Evolutionary conservation across 2,888 invertebrate genomes (phyloP), one percentile per base, ranked within the genome.

Genomic region (Ectemnius lituratus): DNA sequence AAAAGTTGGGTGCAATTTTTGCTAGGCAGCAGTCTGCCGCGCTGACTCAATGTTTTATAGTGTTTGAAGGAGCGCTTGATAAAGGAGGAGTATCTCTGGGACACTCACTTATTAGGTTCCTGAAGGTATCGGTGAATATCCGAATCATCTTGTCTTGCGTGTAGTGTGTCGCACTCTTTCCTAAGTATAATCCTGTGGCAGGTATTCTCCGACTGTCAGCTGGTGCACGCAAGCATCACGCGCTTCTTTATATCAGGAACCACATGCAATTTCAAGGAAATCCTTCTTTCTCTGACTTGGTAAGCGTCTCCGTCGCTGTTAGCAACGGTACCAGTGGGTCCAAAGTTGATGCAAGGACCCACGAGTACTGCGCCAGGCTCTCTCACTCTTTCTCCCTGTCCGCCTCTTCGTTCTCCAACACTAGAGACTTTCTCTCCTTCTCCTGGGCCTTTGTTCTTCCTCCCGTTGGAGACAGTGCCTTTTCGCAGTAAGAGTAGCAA

Each of bases 61-160:
- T 0, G 4, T 47, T 47, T 47, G 2, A 47, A 47, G n/a, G 47
- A 47, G n/a, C 3, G n/a, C 47, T 2, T n/a, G 6, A 52, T 52
- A 52, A 52, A 16, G n/a, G 18, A 13, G 14, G 37, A 46, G 56
- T 69, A 70, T 74, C 66, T 8, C 56, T 61, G 16, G 49, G 73
- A 76, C 72, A 90, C 90, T 90, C 87, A 90, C 90, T 86, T 85
- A 90, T 89, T 47, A 89, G 84, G 75, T 87, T 87, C 75, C 81
- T 88, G 82, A 90, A 84, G 86, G 87, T 86, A 79, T 88, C 89
- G 59, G 87, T 79, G 81, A 90, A 87, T 82, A 89, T 88, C 84
- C 87, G 88, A 70, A 88, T 86, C 89, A 89, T 89, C 79, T 76
- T 88, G 87, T 37, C 8, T 37, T 37, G 37, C 8, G 37, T 37